Conservation (phyloP, 2,113 vertebrate genomes). For the Heterocephalus glaber region DNA sequence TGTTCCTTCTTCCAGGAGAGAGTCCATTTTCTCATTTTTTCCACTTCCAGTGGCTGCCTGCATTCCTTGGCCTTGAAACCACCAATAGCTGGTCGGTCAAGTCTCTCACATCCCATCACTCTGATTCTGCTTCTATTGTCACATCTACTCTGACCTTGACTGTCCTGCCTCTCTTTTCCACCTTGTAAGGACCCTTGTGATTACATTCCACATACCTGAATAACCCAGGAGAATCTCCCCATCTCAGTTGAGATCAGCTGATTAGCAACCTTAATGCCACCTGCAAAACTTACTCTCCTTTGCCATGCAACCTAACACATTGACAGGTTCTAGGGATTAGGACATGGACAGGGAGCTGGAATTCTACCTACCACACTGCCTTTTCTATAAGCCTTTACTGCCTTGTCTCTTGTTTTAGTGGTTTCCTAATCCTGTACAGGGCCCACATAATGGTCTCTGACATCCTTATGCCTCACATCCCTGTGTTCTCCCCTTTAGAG, state of each 20-base stretch:
- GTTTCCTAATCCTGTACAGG: neutral
- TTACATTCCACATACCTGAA: neutral
- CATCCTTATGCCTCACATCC: neutral
- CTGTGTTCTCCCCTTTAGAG: neutral
- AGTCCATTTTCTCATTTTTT: conserved; percentile 20
- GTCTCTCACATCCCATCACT: neutral
- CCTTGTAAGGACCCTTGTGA: neutral
- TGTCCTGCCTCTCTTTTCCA: neutral
- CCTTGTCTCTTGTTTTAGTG: neutral
- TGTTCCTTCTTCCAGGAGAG: neutral
- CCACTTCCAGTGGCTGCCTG: neutral
- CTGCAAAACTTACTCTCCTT: neutral
- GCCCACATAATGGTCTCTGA: neutral
- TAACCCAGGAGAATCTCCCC: neutral
- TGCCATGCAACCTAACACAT: conserved; percentile 16
- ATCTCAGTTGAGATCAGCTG: neutral
- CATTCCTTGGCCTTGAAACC: neutral
- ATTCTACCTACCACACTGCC: neutral
- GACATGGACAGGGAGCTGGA: neutral
- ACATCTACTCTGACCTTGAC: neutral
- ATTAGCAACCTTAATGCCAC: conserved; percentile 8
- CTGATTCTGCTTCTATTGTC: neutral
- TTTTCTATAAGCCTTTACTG: conserved; percentile 5
- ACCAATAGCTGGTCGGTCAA: neutral
- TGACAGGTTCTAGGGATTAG: neutral